A percentile compares a stretch with the other conserved stretches of the same genome.
These are phyloP conservation scores for Lophura nycthemera DNA, from an alignment of 2,113 vertebrate species.

Conservation along the genomic window DNA sequence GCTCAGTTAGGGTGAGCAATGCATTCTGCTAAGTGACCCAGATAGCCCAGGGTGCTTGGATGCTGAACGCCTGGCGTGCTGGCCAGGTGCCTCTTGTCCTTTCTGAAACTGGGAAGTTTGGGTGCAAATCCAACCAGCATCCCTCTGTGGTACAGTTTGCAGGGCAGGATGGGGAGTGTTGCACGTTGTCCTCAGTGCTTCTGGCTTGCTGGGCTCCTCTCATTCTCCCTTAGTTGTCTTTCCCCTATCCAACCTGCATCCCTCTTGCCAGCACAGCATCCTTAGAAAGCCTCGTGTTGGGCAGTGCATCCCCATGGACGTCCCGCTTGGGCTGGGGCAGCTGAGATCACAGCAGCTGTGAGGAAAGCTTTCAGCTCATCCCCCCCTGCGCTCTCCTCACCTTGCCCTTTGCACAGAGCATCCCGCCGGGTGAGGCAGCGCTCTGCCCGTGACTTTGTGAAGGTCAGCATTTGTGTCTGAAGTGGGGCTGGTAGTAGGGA, in stretches of 20 bases:
- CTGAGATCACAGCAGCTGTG: accelerated
- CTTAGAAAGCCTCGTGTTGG: not conserved
- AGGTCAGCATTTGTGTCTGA: conserved; percentile 67
- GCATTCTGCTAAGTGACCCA: not conserved
- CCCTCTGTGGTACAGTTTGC: not conserved
- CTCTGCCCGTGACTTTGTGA: conserved; percentile 70
- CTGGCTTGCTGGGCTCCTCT: not conserved
- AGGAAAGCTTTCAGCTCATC: not conserved
- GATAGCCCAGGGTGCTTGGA: accelerated
- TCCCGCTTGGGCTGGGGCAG: accelerated
- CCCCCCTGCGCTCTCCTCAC: accelerated
- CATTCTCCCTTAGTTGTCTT: not conserved
- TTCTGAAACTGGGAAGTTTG: accelerated
- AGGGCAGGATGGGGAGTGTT: not conserved
- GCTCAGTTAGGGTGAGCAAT: accelerated
- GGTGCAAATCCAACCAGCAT: accelerated
- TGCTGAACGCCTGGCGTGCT: not conserved
- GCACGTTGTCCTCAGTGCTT: not conserved
- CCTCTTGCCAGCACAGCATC: not conserved
- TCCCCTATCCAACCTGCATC: not conserved
- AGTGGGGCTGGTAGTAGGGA: conserved; percentile 18
- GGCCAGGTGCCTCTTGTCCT: no score
- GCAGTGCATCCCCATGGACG: accelerated
- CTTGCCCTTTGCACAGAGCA: not conserved
- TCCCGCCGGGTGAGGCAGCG: not conserved